Evolutionary conservation across 1,140 invertebrate species (phyloP).

Genomic region (Chelonus insularis): DNA sequence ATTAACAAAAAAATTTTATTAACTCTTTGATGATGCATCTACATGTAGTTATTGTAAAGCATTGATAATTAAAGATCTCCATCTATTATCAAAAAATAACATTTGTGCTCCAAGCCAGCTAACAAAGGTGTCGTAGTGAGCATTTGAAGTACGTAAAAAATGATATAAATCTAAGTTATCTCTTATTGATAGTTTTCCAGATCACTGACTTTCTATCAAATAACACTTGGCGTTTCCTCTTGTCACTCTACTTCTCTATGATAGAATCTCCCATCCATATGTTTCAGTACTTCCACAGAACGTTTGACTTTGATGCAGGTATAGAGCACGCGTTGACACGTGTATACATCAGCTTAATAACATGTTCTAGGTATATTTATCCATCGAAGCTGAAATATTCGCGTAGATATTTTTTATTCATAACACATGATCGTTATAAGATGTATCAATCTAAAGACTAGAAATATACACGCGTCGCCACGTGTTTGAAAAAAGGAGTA

Average conservation of each 20-base stretch:
- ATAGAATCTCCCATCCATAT: slow-evolving; percentile 24
- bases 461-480: slow-evolving; percentile 16
- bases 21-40: no score
- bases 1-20: no score
- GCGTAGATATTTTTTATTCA: not conserved
- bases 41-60: no score
- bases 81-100: no score
- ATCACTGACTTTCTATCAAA: slow-evolving; percentile 31
- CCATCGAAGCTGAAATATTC: not conserved
- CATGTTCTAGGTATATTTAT: not conserved
- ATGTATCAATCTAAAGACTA: not conserved
- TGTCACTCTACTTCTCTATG: slow-evolving; percentile 4
- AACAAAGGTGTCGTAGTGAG: no score
- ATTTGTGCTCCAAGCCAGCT: no score
- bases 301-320: slow-evolving; percentile 14
- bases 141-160: no score
- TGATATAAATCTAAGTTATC: no score
- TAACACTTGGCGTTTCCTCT: slow-evolving; percentile 26
- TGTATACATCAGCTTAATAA: not conserved
- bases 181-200: slow-evolving; percentile 30
- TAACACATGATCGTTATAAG: not conserved
- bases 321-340: slow-evolving; percentile 5
- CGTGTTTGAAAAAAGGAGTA: slow-evolving; percentile 3
- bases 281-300: not conserved
- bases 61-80: no score